These are phyloP conservation scores for Nyctibius grandis DNA, from an alignment of 2,797 vertebrate species.

Conservation along the genomic window DNA sequence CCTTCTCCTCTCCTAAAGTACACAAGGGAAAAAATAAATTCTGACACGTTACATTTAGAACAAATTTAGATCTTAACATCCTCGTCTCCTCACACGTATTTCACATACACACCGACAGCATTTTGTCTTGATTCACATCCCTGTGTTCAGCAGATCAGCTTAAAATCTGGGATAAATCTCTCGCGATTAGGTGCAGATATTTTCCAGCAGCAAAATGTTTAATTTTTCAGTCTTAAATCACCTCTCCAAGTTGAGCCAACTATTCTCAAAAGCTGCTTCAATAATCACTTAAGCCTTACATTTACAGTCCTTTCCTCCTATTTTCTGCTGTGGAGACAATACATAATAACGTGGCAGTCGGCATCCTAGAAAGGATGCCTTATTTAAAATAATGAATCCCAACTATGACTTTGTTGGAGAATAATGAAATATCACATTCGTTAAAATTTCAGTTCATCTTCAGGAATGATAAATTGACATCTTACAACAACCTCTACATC, in stretches of 20 bases:
- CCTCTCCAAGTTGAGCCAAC: neutral
- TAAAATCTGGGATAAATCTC: neutral
- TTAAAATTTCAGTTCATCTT: conserved; percentile 41
- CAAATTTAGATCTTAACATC: neutral
- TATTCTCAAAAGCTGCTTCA: neutral
- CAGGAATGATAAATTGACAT: conserved; percentile 38
- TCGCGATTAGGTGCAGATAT: neutral
- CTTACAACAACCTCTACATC: conserved; percentile 5
- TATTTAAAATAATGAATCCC: neutral
- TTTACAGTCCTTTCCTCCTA: conserved; percentile 55
- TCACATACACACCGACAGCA: neutral
- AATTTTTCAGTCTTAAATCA: neutral
- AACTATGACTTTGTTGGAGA: neutral
- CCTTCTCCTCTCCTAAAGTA: neutral
- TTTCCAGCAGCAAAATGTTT: neutral
- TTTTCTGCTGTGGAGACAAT: conserved; percentile 45
- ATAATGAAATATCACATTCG: neutral
- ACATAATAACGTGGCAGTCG: conserved; percentile 43
- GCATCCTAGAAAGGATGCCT: neutral
- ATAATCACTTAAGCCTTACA: conserved; percentile 7
- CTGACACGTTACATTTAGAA: neutral
- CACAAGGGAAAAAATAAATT: neutral
- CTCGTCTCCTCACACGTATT: neutral
- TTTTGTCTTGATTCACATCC: neutral
- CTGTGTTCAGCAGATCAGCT: neutral